Evolutionary conservation across 2,113 vertebrate genomes (phyloP).

Genomic region (Caranx ignobilis): DNA sequence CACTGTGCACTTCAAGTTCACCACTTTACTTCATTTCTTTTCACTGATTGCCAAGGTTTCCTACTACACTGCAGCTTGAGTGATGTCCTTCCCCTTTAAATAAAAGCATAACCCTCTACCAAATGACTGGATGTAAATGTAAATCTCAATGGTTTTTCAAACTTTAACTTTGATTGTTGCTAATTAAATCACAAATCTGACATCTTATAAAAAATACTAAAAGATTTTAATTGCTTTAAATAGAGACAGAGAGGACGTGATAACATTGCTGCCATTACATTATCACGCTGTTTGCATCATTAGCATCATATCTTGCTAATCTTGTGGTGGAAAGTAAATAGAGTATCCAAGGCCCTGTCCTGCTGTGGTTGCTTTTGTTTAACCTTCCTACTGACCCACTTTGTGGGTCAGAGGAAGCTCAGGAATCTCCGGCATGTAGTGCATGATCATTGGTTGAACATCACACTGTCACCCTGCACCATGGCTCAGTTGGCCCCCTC

Average conservation of each 20-base stretch:
- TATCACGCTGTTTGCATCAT: neutral
- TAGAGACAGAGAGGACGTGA: neutral
- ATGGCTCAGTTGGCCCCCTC: neutral
- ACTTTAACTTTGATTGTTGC: neutral
- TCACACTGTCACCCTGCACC: constrained; percentile 22
- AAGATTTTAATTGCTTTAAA: neutral
- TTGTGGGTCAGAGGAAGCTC: constrained; percentile 49
- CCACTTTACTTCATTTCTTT: too few species aligned
- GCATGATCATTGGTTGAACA: constrained; percentile 35
- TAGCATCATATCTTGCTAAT: neutral
- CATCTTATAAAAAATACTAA: neutral
- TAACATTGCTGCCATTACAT: neutral
- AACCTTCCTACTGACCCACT: neutral
- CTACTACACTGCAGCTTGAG: too few species aligned
- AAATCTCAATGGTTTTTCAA: neutral
- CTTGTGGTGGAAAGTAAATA: neutral
- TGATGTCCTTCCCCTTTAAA: too few species aligned
- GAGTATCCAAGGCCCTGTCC: neutral
- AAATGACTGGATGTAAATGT: too few species aligned
- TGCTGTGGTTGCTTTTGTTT: constrained; percentile 21
- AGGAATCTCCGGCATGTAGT: constrained; percentile 47
- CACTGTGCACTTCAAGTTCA: too few species aligned
- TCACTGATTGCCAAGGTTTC: too few species aligned
- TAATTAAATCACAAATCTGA: neutral
- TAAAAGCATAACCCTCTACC: too few species aligned